Base-by-base conservation (phyloP, 2,797 vertebrate species). In the Brachyrhaphis roseni region DNA sequence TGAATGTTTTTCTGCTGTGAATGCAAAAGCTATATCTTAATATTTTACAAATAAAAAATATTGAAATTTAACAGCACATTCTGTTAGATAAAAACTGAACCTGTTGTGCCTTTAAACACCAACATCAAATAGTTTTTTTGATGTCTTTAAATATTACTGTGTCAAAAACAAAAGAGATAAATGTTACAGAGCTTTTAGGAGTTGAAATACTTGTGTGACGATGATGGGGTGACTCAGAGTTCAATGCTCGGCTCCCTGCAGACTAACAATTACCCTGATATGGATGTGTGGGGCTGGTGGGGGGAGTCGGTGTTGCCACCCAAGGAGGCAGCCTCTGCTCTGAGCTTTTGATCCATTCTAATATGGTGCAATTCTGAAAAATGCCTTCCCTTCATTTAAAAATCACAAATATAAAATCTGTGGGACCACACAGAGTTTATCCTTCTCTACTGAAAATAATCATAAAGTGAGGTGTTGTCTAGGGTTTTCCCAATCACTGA, bases 171-270 rank as follows among this genome's bases (percentile, higher is more conserved):
- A 74, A 31, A 70, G 16, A 79, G 36, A 78, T 36, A 59, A 47
- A 66, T 36, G 46, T 43, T 43, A 41, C 84, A 55, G 46, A 80
- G 76, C 80, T 82, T 83, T 78, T 78, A 62, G 72, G 82, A 83
- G 64, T 57, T 73, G 80, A 93, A 87, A 82, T 87, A 84, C 90
- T 89, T 88, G 81, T 92, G 89, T 91, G 87, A 85, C 86, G 84
- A 85, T 87, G 84, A 87, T 6, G 87, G 84, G 88, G 92, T 94
- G 86, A 93, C 82, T 92, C 89, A 91, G 77, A 90, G 91, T 92
- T 93, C 92, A 94, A 81, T 89, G 86, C 88, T 89, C 75, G 23
- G 85, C 86, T 80, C 81, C 91, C 88, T 83, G 82, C 85, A 31
- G 78, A 66, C 91, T 82, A 89, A 87, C 91, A 91, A 93, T 91